Evolutionary conservation across 2,113 vertebrate genomes (phyloP).

Genomic region (Otus sunia): DNA sequence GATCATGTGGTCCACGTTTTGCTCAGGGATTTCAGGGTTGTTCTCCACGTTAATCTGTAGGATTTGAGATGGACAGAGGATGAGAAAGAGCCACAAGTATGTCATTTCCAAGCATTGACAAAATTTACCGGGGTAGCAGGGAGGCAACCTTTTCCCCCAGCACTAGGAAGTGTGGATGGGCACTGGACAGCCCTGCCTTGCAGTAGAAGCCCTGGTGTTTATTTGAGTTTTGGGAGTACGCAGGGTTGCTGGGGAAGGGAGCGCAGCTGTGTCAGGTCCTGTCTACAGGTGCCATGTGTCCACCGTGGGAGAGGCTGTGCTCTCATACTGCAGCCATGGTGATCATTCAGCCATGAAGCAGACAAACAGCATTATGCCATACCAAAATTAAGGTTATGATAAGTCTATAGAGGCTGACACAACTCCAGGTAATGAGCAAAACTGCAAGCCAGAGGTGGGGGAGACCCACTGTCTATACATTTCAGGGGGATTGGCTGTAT

Average conservation of each 20-base stretch:
- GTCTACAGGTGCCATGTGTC: neutral
- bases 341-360: fast-evolving
- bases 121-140: fast-evolving
- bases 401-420: neutral
- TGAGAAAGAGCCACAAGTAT: neutral
- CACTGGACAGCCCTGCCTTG: neutral
- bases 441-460: neutral
- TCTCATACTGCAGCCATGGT: neutral
- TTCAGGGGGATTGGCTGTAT: neutral
- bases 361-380: neutral
- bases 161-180: fast-evolving
- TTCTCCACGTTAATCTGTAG: neutral
- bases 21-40: neutral
- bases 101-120: neutral
- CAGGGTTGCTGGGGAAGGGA: neutral
- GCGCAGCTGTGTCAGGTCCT: neutral
- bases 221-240: fast-evolving
- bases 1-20: neutral
- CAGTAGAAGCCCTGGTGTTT: neutral
- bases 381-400: neutral
- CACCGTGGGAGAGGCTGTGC: neutral
- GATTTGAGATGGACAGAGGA: neutral
- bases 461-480: neutral
- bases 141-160: fast-evolving
- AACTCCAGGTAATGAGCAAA: neutral